Evolutionary conservation across 2,113 vertebrate species (phyloP).

Genomic region (Proterorhinus semilunaris): DNA sequence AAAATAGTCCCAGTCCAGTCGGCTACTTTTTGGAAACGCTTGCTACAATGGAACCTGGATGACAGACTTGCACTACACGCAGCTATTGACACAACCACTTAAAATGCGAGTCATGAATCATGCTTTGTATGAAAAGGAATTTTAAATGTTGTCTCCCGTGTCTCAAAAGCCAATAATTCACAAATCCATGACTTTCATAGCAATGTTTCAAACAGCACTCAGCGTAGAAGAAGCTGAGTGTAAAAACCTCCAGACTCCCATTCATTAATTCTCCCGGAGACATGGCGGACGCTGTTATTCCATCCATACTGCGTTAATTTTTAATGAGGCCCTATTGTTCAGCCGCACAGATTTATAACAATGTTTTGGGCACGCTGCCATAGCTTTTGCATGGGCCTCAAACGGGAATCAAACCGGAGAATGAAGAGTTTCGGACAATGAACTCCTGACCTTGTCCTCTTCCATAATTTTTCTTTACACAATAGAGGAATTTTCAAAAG

Average conservation of each 20-base stretch:
- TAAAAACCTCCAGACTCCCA: slow-evolving; percentile 8
- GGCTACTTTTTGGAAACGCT: no score
- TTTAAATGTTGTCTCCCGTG: neutral
- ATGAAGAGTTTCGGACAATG: neutral
- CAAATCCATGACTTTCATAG: neutral
- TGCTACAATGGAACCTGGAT: no score
- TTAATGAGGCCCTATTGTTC: slow-evolving; percentile 6
- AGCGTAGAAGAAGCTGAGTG: neutral
- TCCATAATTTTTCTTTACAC: neutral
- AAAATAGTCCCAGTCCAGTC: no score
- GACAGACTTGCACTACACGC: no score
- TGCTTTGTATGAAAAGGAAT: no score
- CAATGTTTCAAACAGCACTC: neutral
- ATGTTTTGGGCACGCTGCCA: slow-evolving; percentile 5
- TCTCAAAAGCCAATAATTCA: slow-evolving; percentile 3
- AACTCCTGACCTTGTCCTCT: neutral
- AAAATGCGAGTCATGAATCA: no score
- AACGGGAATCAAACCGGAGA: neutral
- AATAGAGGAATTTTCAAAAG: neutral
- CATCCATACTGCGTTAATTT: neutral
- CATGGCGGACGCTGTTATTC: neutral
- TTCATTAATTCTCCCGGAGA: neutral
- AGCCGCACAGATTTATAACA: slow-evolving; percentile 1
- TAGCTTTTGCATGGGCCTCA: neutral
- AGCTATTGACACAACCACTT: no score